Evolutionary conservation across 2,113 vertebrate genomes (phyloP), one percentile per base, ranked within the genome.

Genomic region (Zosterops pallidus): DNA sequence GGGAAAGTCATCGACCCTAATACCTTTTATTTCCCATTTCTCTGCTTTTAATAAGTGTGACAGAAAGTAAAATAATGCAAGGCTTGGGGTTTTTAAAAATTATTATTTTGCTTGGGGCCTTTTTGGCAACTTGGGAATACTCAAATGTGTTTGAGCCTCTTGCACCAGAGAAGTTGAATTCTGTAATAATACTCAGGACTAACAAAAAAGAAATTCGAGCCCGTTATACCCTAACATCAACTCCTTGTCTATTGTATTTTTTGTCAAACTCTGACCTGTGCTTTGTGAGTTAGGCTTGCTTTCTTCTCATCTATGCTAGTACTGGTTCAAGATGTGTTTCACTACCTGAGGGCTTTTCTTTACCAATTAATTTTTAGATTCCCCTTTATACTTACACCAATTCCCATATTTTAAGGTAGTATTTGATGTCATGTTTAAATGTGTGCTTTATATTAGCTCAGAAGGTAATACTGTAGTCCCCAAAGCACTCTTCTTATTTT

Each of bases 271-370:
- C 35, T 79, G 47, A 35, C 29, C 29, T 71, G 6, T 90, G 35
- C 53, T 90, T 90, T 90, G 31, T 80, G 59, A 69, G n/a, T 80
- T 72, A 52, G 60, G 41, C 92, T 92, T 63, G 17, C 44, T 62
- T 86, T 75, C 29, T 86, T 83, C 53, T 59, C 7, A 19, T 69
- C 19, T 72, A 3, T 7, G 2, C 37, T 65, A 53, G 8, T 52
- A 23, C 25, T 84, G 22, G 31, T 46, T 69, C 20, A 78, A 81
- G 31, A 35, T 44, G 13, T 14, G 1, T 75, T 91, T 91, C n/a
- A 31, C 9, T 74, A 9, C 53, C 14, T 74, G 52, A 26, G 15
- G 28, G 25, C 0, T 2, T 63, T 44, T 76, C 76, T 42, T 42
- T 24, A 11, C 55, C 23, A 39, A 9, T 69, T 29, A 23, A 11